Conservation (phyloP, 2,797 vertebrate species). For the Rhinella marina region DNA sequence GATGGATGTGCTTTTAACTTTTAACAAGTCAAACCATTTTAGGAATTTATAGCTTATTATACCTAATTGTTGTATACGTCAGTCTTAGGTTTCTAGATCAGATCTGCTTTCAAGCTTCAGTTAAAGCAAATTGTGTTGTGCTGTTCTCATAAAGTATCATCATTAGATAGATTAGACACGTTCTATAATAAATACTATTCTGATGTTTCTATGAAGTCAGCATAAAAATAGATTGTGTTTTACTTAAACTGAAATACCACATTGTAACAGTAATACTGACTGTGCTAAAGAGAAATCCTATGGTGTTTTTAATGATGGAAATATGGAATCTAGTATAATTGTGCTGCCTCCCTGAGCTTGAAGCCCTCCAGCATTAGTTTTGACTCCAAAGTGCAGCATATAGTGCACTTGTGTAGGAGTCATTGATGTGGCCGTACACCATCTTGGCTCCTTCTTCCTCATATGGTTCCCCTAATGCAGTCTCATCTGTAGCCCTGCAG, state of each 20-base stretch:
- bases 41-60: neutral
- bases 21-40: neutral
- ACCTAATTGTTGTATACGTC: neutral
- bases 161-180: neutral
- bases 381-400: too few species aligned
- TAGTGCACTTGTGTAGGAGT: too few species aligned
- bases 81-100: neutral
- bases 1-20: neutral
- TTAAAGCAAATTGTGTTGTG: neutral
- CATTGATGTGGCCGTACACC: too few species aligned
- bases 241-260: neutral
- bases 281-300: neutral
- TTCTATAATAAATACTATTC: neutral
- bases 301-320: neutral
- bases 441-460: too few species aligned
- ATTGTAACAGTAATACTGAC: neutral
- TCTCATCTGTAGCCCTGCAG: too few species aligned
- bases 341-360: neutral
- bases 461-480: too few species aligned
- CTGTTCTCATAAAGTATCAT: neutral
- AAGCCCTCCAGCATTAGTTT: neutral
- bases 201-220: neutral
- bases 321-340: neutral
- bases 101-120: neutral
- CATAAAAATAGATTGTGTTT: neutral